Evolutionary conservation across 2,113 vertebrate genomes (phyloP).

Genomic region (Paramormyrops kingsleyae): DNA sequence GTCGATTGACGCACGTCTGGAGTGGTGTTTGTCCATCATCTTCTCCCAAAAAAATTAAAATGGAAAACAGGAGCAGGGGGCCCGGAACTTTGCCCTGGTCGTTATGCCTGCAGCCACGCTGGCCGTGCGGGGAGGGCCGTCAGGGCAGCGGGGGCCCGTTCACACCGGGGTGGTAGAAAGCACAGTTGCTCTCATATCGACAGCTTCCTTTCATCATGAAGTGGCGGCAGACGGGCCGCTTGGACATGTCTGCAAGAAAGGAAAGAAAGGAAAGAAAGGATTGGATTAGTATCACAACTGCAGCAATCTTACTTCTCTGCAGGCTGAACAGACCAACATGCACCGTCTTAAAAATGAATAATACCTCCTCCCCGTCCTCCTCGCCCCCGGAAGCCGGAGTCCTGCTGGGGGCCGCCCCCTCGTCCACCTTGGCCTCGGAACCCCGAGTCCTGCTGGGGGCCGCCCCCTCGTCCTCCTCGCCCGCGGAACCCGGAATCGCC

Average conservation of each 20-base stretch:
- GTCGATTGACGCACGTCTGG: background rate
- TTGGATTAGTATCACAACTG: background rate
- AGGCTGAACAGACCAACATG: background rate
- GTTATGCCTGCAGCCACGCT: background rate
- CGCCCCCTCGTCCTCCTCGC: background rate
- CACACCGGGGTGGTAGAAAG: constrained; percentile 85
- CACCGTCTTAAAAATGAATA: background rate
- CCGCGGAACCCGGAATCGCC: constrained; percentile 46
- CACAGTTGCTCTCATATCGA: constrained; percentile 84
- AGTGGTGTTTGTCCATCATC: background rate
- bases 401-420: background rate
- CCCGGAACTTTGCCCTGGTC: background rate
- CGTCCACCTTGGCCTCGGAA: background rate
- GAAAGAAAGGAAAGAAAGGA: background rate
- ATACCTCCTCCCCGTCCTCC: constrained; percentile 60
- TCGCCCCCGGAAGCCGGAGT: constrained; percentile 41
- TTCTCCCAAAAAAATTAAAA: background rate
- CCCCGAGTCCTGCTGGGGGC: constrained; percentile 42
- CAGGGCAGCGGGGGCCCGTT: constrained; percentile 80
- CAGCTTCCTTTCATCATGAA: constrained; percentile 94
- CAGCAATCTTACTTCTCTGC: background rate
- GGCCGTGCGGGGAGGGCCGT: constrained; percentile 7
- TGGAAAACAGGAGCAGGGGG: background rate
- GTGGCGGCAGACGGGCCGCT: constrained; percentile 79
- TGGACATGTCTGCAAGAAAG: constrained; percentile 75